Evolutionary conservation across 2,888 invertebrate genomes (phyloP), one percentile per base, ranked within the genome.

Genomic region (Eupithecia dodoneata): DNA sequence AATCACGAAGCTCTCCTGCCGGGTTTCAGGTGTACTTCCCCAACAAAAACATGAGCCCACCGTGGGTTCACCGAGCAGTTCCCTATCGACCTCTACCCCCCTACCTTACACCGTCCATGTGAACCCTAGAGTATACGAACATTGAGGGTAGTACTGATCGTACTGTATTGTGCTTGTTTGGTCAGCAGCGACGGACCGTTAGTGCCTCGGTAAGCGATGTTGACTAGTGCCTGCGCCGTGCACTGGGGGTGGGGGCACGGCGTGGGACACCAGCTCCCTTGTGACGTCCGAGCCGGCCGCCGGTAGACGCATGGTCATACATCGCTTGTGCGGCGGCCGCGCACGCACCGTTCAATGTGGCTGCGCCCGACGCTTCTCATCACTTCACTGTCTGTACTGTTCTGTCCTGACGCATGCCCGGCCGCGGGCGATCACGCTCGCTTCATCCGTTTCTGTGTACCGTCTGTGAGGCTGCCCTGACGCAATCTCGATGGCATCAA

Each of bases 311-410:
- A 94, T 94, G 94, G 94, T 94, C 94, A 94, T 93, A 93, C 93
- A 93, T 94, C 91, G 94, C 94, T 94, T 94, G 94, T 93, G 93
- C 94, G 92, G 91, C 92, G 93, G 93, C 94, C 94, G 93, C 91
- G 93, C 93, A 91, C 94, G 93, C 94, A 92, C 93, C 94, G 94
- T 93, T 94, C 89, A 92, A 94, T 94, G 94, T 94, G 94, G 94
- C 94, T 94, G 94, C 93, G 94, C 94, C 94, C 94, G 94, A 94
- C 87, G 94, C 94, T 94, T 95, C 89, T 94, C 94, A 94, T 94
- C 93, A 93, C 93, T 94, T 95, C 94, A 94, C 94, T 94, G 93
- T 94, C 93, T 94, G 94, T 94, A 88, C 94, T 94, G 94, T 91
- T 88, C 93, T 94, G 93, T 94, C 93, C 94, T 91, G 94, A 94